These are phyloP conservation scores for Darevskia nairensis DNA, from an alignment of 2,797 vertebrate genomes.

Conservation along the genomic window DNA sequence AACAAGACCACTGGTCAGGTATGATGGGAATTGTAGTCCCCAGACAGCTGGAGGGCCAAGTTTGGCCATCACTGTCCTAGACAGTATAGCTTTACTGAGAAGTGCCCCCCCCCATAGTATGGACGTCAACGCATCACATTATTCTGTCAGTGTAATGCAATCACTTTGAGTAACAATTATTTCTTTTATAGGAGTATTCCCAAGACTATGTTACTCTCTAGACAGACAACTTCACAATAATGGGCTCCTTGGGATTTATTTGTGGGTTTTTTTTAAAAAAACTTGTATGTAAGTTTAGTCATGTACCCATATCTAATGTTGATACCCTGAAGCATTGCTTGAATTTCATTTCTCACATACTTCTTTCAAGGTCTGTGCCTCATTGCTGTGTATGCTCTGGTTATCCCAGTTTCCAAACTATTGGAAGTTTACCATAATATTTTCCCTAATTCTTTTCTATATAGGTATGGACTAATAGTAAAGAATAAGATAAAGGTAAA, in stretches of 20 bases:
- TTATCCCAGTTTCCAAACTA: neutral
- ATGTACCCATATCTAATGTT: neutral
- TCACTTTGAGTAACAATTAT: neutral
- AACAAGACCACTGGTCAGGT: too few relatives aligned
- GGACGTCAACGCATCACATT: neutral
- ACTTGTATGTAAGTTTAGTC: neutral
- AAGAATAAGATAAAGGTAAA: neutral
- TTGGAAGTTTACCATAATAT: neutral
- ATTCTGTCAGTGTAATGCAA: neutral
- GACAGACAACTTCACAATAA: neutral
- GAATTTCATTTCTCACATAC: neutral
- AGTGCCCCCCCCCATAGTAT: neutral
- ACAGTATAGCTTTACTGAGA: neutral
- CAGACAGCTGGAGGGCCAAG: too few relatives aligned
- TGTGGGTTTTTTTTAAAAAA: neutral
- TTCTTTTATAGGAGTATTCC: neutral
- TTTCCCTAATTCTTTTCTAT: neutral
- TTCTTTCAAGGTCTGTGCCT: neutral
- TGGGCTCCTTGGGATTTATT: neutral
- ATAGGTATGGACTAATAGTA: neutral
- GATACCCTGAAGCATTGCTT: slow-evolving; percentile 4
- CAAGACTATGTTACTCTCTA: neutral
- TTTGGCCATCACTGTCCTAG: neutral
- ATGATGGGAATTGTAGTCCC: too few relatives aligned
- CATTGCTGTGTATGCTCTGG: rapidly evolving